These are phyloP conservation scores for Micromesistius poutassou DNA, from an alignment of 2,797 vertebrate genomes.

Conservation along the genomic window DNA sequence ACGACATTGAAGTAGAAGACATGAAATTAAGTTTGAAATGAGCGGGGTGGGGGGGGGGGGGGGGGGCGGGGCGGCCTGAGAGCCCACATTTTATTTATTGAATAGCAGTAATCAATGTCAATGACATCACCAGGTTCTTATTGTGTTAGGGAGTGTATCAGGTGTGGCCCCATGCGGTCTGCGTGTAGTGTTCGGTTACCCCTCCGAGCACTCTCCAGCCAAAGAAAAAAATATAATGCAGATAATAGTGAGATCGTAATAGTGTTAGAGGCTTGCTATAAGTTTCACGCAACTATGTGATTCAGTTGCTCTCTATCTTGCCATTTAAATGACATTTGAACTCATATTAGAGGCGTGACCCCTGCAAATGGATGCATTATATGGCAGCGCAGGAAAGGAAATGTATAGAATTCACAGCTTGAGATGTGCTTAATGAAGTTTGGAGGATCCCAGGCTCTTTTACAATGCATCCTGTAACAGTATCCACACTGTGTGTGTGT, in stretches of 20 bases:
- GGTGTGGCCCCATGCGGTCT: neutral
- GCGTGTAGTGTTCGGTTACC: neutral
- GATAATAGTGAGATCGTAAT: neutral
- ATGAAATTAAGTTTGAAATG: neutral
- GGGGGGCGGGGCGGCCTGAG: no score
- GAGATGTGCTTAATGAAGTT: conserved; percentile 50
- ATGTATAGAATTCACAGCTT: conserved; percentile 16
- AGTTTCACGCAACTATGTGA: neutral
- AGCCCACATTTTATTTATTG: neutral
- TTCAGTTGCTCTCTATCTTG: neutral
- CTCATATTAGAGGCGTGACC: conserved; percentile 45
- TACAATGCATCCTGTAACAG: conserved; percentile 62
- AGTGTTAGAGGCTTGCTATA: neutral
- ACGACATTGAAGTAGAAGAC: neutral
- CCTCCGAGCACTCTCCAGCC: neutral
- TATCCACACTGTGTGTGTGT: conserved; percentile 61
- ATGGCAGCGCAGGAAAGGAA: conserved; percentile 12
- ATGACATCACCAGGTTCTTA: neutral
- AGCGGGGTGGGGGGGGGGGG: no score
- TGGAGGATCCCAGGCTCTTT: conserved; percentile 34
- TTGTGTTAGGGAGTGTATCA: neutral
- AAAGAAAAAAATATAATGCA: neutral
- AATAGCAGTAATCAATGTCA: conserved; percentile 3
- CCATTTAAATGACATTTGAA: conserved; percentile 47
- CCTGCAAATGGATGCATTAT: conserved; percentile 37